Evolutionary conservation across 2,113 vertebrate genomes (phyloP).

Genomic region (Haliaeetus leucogaster): DNA sequence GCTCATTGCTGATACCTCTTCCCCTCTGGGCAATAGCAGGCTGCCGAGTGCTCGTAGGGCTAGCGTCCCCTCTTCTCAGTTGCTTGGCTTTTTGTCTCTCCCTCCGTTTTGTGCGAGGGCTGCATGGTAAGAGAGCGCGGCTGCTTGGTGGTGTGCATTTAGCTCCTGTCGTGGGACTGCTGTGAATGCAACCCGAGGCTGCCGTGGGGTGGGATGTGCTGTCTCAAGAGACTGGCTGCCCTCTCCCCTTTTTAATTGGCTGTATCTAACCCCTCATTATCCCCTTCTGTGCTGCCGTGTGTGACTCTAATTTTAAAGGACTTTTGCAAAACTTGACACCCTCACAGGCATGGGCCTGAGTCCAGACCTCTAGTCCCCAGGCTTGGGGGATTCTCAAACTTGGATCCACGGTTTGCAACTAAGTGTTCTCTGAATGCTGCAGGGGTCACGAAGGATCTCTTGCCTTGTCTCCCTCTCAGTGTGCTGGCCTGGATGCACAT

Average conservation of each 20-base stretch:
- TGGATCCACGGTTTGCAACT: conserved; percentile 56
- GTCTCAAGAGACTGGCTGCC: background rate
- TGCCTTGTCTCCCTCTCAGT: conserved; percentile 37
- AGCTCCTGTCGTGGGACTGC: background rate
- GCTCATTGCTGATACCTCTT: background rate
- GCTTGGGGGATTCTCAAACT: background rate
- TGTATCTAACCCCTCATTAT: background rate
- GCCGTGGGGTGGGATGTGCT: background rate
- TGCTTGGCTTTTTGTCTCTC: background rate
- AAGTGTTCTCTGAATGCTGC: conserved; percentile 50
- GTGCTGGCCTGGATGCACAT: conserved; percentile 42
- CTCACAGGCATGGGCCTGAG: background rate
- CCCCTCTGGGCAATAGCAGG: background rate
- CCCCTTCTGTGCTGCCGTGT: background rate
- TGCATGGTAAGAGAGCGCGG: background rate
- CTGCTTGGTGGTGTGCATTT: background rate
- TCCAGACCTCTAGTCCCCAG: background rate
- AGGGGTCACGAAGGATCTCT: conserved; percentile 41
- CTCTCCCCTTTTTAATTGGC: background rate
- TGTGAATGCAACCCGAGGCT: background rate
- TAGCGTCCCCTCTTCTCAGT: background rate
- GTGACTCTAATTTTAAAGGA: background rate
- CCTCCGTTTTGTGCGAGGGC: background rate
- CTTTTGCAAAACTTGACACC: background rate
- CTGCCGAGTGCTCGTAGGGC: background rate